Evolutionary conservation across 1,140 invertebrate species (phyloP), one percentile per base, ranked within the genome.

Genomic region (Delia radicum): DNA sequence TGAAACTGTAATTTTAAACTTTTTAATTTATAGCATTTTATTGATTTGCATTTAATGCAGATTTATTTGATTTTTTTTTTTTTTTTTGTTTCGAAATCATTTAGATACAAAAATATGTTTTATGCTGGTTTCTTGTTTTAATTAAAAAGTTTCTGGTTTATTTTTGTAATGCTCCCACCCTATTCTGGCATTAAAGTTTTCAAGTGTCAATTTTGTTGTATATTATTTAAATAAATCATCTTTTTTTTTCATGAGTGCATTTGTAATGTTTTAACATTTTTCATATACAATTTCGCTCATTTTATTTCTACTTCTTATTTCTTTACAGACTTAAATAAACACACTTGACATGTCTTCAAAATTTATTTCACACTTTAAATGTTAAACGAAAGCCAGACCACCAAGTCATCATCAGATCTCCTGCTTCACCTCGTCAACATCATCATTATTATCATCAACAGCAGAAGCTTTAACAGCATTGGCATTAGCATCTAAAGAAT

Each of bases 41-140:
- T 69, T 69, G 65, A 69, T 69, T 69, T 69, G 65, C 65, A 69
- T 69, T 69, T 24, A 33, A 69, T 69, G 65, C 65, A 69, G 65
- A 69, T 69, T 69, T 69, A 69, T 69, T 69, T 42, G 0, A 42
- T 8, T 8, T 42, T 5, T 42, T 42, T 42, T 33, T 12, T 33
- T 33, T 33, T 15, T 42, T 42, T 42, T n/a, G n/a, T n/a, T n/a
- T n/a, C n/a, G n/a, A 42, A 13, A 1, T 5, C 3, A 5, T 0
- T 15, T 15, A 48, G 42, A 13, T 5, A 48, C 42, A 10, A 48
- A 15, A 13, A 18, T 18, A 7, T 37, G 33, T 37, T 37, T 24
- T 2, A 55, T 55, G 12, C 37, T 42, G 6, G 6, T 42, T 42
- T 42, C 10, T 10, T 42, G 7, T 42, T 42, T 42, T 42, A 42